phyloP scores from a whole-genome alignment of 2,888 invertebrate genomes.

The Meliscaeva auricollis region DNA sequence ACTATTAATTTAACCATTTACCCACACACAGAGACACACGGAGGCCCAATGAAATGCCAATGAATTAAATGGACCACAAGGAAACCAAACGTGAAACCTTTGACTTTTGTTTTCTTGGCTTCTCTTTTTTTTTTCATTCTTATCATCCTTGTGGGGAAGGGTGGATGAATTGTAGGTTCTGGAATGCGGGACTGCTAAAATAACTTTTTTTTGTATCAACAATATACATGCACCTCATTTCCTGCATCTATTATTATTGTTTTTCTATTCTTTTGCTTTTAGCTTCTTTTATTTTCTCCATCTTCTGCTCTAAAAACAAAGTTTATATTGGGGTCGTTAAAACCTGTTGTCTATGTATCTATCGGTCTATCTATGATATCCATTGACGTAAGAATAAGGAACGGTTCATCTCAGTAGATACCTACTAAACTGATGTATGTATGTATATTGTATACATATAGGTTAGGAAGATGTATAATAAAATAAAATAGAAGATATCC shows the following conservation, averaged over 20 bases:
- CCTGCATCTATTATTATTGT: slow-evolving; percentile 40
- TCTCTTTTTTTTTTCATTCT: not conserved
- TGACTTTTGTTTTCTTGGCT: slow-evolving; percentile 48
- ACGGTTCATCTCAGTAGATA: not conserved
- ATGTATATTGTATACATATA: not conserved
- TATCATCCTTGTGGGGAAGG: not conserved
- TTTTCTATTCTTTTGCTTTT: slow-evolving; percentile 35
- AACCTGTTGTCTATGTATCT: slow-evolving; percentile 32
- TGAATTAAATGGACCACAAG: slow-evolving; percentile 57
- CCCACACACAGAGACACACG: not conserved
- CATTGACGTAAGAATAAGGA: not conserved
- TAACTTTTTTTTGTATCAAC: not conserved
- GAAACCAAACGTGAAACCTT: slow-evolving; percentile 50
- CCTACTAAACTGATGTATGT: not conserved
- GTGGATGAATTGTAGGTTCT: not conserved
- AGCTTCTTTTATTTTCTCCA: slow-evolving; percentile 3
- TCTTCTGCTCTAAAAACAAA: not conserved
- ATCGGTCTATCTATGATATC: not conserved
- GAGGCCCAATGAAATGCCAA: slow-evolving; percentile 34
- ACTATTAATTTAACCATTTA: slow-evolving; percentile 18
- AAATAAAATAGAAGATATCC: not conserved
- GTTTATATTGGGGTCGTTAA: slow-evolving; percentile 29
- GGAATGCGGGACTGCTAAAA: not conserved
- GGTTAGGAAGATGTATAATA: too few species aligned
- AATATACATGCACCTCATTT: slow-evolving; percentile 25